Conservation (phyloP, 2,797 vertebrate species). For the Emys orbicularis region DNA sequence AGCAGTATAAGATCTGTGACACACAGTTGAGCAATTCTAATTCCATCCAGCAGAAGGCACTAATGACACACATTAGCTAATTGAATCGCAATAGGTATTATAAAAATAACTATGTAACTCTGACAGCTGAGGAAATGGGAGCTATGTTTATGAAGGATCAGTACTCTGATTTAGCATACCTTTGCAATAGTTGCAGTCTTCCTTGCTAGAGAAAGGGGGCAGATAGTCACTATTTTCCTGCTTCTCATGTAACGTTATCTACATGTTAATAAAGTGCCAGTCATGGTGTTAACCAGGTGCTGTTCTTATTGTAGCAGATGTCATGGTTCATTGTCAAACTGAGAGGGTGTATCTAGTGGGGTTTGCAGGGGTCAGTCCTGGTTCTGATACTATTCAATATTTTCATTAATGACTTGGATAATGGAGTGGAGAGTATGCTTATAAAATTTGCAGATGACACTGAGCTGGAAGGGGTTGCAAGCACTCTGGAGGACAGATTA, state of each 20-base stretch:
- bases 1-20: neutral
- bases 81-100: neutral
- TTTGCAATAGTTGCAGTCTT: neutral
- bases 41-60: neutral
- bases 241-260: neutral
- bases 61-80: neutral
- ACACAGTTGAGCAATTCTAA: neutral
- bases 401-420: neutral
- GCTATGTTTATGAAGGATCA: neutral
- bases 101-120: neutral
- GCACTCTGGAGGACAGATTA: too few relatives aligned
- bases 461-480: too few relatives aligned
- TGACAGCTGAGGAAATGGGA: neutral
- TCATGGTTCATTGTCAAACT: neutral
- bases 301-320: neutral
- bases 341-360: neutral
- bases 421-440: neutral
- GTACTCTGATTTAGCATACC: accelerated
- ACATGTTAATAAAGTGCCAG: neutral
- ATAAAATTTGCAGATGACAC: too few relatives aligned
- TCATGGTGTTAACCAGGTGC: neutral
- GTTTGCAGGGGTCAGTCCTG: neutral
- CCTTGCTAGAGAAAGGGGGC: neutral
- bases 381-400: neutral
- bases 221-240: neutral